These are phyloP conservation scores for Ibidorhyncha struthersii DNA, from an alignment of 2,113 vertebrate species.

Conservation along the genomic window DNA sequence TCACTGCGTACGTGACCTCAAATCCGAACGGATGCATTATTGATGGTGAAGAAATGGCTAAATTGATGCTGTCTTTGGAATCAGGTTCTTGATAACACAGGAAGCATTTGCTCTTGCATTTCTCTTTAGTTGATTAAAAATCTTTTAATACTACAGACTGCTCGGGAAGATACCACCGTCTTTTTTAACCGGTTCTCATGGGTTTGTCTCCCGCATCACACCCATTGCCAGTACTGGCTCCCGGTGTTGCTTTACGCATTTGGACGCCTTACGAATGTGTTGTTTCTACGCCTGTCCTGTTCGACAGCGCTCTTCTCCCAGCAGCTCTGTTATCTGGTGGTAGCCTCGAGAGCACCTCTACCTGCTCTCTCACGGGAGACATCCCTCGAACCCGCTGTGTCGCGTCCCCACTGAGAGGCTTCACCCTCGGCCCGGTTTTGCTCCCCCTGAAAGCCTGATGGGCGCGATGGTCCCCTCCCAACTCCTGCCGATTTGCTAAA, in stretches of 20 bases:
- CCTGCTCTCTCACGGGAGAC: neutral
- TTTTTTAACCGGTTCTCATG: neutral
- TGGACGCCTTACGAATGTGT: neutral
- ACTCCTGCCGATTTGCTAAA: neutral
- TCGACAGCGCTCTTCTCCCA: neutral
- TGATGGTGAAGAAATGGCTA: neutral
- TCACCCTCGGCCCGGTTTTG: neutral
- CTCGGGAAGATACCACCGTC: neutral
- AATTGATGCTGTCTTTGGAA: neutral
- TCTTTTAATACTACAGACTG: neutral
- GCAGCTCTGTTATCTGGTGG: neutral
- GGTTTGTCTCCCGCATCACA: neutral
- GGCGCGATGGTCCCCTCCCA: neutral
- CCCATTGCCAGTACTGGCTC: neutral
- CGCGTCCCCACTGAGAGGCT: neutral
- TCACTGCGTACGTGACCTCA: fast-evolving
- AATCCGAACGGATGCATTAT: neutral
- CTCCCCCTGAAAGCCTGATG: neutral
- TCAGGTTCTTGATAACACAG: neutral
- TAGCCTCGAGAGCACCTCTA: neutral
- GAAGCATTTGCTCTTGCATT: neutral
- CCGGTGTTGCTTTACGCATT: too few relatives aligned
- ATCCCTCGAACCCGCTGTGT: neutral
- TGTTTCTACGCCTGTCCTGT: neutral
- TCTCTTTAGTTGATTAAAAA: neutral